These are phyloP conservation scores for Catocala nupta DNA, from an alignment of 2,888 invertebrate genomes.

Conservation along the genomic window DNA sequence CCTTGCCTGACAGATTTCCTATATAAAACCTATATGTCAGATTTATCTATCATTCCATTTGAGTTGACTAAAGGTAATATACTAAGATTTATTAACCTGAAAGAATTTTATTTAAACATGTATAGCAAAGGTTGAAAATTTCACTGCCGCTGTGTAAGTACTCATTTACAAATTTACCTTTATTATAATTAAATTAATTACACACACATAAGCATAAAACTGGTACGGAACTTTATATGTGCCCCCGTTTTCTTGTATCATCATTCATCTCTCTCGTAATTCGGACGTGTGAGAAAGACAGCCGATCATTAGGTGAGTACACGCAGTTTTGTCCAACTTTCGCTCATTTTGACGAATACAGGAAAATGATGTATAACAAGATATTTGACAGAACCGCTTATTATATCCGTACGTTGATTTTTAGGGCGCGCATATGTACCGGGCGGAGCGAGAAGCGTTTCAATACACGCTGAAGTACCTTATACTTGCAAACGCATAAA, in stretches of 20 bases:
- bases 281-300: conserved; percentile 34
- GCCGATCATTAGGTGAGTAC: conserved; percentile 21
- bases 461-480: not conserved
- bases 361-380: conserved; percentile 50
- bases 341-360: conserved; percentile 55
- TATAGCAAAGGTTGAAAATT: too few species aligned
- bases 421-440: not conserved
- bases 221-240: conserved; percentile 1
- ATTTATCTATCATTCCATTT: too few species aligned
- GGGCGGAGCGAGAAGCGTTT: not conserved
- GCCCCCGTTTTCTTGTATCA: not conserved
- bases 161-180: too few species aligned
- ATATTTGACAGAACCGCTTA: conserved; percentile 46
- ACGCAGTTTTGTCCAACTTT: conserved; percentile 53
- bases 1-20: too few species aligned
- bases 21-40: too few species aligned
- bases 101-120: too few species aligned
- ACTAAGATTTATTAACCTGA: too few species aligned
- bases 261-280: conserved; percentile 34
- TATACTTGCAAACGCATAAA: too few species aligned
- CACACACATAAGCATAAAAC: not conserved
- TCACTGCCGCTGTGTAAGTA: too few species aligned
- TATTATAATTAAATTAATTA: too few species aligned
- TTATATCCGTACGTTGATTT: conserved; percentile 35
- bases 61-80: too few species aligned